Base-by-base conservation (phyloP, 2,113 vertebrate genomes). In the Melanerpes formicivorus region DNA sequence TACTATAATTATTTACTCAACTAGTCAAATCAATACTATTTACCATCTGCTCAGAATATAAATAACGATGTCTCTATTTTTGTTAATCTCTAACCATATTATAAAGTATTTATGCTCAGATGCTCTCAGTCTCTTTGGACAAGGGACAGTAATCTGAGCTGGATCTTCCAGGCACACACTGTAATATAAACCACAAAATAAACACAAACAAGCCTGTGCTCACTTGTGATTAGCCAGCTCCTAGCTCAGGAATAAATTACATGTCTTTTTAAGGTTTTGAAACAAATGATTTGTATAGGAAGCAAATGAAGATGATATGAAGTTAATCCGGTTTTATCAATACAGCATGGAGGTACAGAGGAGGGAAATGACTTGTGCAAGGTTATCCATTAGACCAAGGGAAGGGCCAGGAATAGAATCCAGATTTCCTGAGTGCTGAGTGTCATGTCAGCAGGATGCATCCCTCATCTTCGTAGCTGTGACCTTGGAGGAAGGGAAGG, bases 361-460 rank as follows among this genome's bases (percentile, higher is more conserved):
- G 12, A 54, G 73, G 83, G 70, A 92, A 94, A 87, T 79, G 40
- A 73, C 63, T 76, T 60, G 18, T 63, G 42, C 55, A 76, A 83
- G 74, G 48, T 44, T 84, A 88, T 83, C 82, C 83, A 72, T 48
- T 40, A 91, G 76, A 88, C 32, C 19, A 88, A 91, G 44, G 44
- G 62, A 90, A 93, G 37, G 80, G 62, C 70, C 82, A 88, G 88
- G 66, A 96, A 91, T 75, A 93, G 83, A 89, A 94, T 42, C 50
- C 77, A 55, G 66, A 90, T 84, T 95, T 95, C 86, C 95, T 95
- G 88, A 95, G 58, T 46, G 52, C 54, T 27, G 55, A 92, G 70
- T 66, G 90, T 91, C 62, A 75, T 52, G 63, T 54, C 85, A 94
- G 85, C 80, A 96, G 93, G 90, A 69, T 37, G 56, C 25, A 84